Conservation (phyloP, 2,113 vertebrate species). For the Scytalopus superciliaris region DNA sequence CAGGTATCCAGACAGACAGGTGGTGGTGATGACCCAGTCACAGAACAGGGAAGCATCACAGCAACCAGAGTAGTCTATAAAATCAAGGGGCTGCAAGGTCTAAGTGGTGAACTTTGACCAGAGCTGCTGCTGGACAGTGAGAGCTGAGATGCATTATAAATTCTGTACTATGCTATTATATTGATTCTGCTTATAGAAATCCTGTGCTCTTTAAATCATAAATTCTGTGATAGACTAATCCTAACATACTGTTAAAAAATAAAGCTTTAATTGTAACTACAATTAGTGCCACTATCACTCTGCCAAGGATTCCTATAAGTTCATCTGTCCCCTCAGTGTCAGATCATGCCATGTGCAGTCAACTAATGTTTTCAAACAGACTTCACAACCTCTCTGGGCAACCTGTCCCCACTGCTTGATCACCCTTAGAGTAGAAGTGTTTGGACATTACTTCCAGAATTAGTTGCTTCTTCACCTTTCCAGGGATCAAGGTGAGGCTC, state of each 20-base stretch:
- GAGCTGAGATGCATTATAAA: not conserved
- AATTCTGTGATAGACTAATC: not conserved
- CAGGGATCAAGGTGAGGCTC: not conserved
- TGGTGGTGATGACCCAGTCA: not conserved
- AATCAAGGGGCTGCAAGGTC: not conserved
- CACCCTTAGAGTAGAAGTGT: not conserved
- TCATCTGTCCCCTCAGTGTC: not conserved
- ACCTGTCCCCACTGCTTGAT: not conserved
- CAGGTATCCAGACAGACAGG: not conserved
- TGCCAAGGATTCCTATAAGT: not conserved
- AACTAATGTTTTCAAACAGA: not conserved
- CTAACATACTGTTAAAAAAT: not conserved
- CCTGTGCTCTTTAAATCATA: not conserved
- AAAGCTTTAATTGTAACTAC: not conserved
- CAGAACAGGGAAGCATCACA: not conserved
- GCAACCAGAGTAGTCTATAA: not conserved
- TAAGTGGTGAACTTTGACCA: not conserved
- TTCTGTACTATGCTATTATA: not conserved
- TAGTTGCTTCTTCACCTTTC: not conserved
- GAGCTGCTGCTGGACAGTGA: not conserved
- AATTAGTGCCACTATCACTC: not conserved
- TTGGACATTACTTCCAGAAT: not conserved
- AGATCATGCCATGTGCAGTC: not conserved
- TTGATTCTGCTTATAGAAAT: not conserved
- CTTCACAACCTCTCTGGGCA: not conserved